Base-by-base conservation (phyloP, 2,797 vertebrate species). In the Furcifer pardalis region DNA sequence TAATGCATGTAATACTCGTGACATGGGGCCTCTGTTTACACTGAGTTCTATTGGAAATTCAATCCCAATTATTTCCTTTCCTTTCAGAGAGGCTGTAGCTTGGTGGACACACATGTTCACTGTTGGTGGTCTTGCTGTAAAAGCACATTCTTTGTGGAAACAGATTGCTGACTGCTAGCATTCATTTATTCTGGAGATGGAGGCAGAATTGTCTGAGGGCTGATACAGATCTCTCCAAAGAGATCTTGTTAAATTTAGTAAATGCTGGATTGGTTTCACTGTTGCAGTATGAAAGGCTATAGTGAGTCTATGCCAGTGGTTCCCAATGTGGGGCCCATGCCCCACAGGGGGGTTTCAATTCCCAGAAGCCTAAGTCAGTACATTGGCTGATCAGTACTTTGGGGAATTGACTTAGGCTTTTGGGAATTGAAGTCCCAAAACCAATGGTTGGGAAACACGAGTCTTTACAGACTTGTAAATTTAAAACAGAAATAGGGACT, bases 61-160 rank as follows among this genome's bases (percentile, higher is more conserved):
- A n/a, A 8, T 75, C 62, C 69, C 82, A 42, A 40, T 74, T 89
- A 77, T 27, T 7, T 63, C 65, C 2, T 40, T 86, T 83, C 85
- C 86, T 62, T 5, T 37, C 76, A 66, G 60, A 56, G 72, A 77
- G 32, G 0, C 2, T 87, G 82, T 37, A 23, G 42, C 30, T n/a
- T 84, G 49, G 35, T 0, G 0, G 52, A 79, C 10, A 35, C 19
- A 21, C 66, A 40, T 79, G 3, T 2, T 73, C 75, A 35, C 42
- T 6, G 25, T n/a, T 89, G 82, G 25, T 82, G 49, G 76, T 56
- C 75, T 59, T 71, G 27, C 42, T 25, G 59, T 84, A 71, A 86
- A 78, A 82, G 71, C 52, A 10, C 49, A n/a, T 21, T 62, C 30
- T 13, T 78, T 66, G 0, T 0, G 12, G 77, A 19, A 82, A 1